Percentiles rank a stretch among this genome's conserved stretches.
These are phyloP conservation scores for Pherbina coryleti DNA, from an alignment of 2,888 invertebrate species.

Conservation along the genomic window DNA sequence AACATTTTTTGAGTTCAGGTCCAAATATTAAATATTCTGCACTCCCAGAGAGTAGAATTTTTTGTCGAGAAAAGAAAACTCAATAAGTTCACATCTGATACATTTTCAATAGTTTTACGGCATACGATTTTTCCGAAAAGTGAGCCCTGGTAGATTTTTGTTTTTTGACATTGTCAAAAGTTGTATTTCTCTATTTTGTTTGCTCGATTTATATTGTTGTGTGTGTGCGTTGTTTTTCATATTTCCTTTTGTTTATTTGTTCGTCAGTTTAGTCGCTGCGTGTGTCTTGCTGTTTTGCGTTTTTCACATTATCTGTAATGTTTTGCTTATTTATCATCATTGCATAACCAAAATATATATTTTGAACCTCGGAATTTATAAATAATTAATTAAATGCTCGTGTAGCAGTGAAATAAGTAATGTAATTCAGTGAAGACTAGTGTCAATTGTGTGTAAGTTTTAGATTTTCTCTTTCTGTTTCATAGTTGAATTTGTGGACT, in stretches of 20 bases:
- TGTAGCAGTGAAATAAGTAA: not conserved
- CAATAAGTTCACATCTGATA: not conserved
- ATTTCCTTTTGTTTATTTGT: constrained; percentile 30
- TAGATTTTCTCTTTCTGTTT: not conserved
- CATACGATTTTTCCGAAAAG: not conserved
- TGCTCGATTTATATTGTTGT: not conserved
- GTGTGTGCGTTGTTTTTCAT: constrained; percentile 4
- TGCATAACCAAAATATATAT: constrained; percentile 46
- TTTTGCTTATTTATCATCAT: constrained; percentile 43
- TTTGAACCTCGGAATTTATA: not conserved
- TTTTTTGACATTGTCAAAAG: not conserved
- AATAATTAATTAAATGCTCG: not conserved
- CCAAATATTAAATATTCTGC: no score
- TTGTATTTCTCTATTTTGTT: not conserved
- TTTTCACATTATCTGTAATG: constrained; percentile 37
- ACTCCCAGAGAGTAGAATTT: no score
- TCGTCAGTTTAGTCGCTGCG: constrained; percentile 10
- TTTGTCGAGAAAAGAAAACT: no score
- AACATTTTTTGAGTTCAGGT: no score
- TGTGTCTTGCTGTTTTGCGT: constrained; percentile 28
- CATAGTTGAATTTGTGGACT: not conserved
- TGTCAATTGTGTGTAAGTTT: not conserved
- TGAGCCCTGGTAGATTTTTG: not conserved
- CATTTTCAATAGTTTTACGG: not conserved
- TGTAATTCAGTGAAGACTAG: not conserved